phyloP scores from a whole-genome alignment of 1,140 invertebrate genomes.

The Drosophila sulfurigaster region DNA sequence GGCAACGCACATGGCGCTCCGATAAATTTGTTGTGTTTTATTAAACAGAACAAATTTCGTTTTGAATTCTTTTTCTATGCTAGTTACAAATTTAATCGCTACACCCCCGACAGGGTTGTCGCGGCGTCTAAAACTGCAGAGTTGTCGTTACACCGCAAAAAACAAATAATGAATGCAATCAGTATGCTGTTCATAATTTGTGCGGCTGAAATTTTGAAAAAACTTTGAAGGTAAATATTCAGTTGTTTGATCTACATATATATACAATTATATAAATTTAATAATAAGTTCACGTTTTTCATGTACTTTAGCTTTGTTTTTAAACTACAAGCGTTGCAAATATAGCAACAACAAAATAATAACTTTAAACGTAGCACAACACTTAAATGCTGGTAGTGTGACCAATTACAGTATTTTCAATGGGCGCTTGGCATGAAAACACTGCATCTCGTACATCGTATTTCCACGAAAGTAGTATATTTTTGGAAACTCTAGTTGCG shows the following conservation, averaged over 20 bases:
- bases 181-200: slow-evolving; percentile 2
- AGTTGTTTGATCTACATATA: no score
- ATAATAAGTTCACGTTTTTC: background rate
- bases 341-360: slow-evolving; percentile 5
- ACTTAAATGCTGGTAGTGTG: slow-evolving; percentile 18
- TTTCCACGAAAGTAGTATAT: background rate
- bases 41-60: slow-evolving; percentile 18
- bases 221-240: background rate
- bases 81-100: slow-evolving; percentile 41
- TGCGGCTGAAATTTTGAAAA: no score
- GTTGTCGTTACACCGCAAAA: slow-evolving; percentile 4
- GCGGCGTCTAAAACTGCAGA: slow-evolving; percentile 33
- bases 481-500: background rate
- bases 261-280: background rate
- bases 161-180: background rate
- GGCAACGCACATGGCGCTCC: slow-evolving; percentile 40
- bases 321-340: background rate
- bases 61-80: slow-evolving; percentile 42
- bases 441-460: no score
- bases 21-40: slow-evolving; percentile 28
- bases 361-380: slow-evolving; percentile 10
- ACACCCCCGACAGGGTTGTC: slow-evolving; percentile 50
- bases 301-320: no score
- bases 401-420: no score
- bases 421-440: no score